Evolutionary conservation across 2,113 vertebrate genomes (phyloP).

Genomic region (Felis chaus): DNA sequence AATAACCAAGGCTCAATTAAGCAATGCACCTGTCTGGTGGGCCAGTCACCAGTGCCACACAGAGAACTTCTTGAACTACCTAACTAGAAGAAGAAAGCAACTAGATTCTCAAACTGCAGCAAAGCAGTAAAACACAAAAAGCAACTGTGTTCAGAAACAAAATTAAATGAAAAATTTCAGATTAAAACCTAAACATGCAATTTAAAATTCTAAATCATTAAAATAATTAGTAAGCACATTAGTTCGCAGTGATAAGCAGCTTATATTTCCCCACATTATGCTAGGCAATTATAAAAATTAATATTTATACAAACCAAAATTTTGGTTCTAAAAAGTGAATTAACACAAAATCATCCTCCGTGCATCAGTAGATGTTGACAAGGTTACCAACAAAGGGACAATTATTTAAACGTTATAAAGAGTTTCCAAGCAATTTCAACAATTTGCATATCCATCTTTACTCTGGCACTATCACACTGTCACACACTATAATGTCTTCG

Average conservation of each 20-base stretch:
- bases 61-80: background rate
- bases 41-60: slow-evolving; percentile 13
- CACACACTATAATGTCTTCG: background rate
- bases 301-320: slow-evolving; percentile 30
- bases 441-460: slow-evolving; percentile 33
- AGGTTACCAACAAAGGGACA: background rate
- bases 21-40: background rate
- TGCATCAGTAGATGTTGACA: slow-evolving; percentile 25
- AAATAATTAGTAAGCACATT: slow-evolving; percentile 69
- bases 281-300: slow-evolving; percentile 50
- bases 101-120: slow-evolving; percentile 44
- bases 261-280: slow-evolving; percentile 15
- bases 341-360: slow-evolving; percentile 21
- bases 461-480: background rate
- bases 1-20: slow-evolving; percentile 28
- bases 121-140: slow-evolving; percentile 67
- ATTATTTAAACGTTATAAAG: slow-evolving; percentile 34
- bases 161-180: slow-evolving; percentile 47
- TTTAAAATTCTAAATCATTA: slow-evolving; percentile 63
- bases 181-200: slow-evolving; percentile 67
- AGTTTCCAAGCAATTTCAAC: slow-evolving; percentile 32
- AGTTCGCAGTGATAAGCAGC: slow-evolving; percentile 73
- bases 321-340: slow-evolving; percentile 41
- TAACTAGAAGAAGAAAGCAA: slow-evolving; percentile 58
- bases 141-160: slow-evolving; percentile 63